Percentiles rank a stretch among this genome's conserved stretches.
Evolutionary conservation across 2,113 vertebrate genomes (phyloP).

Genomic region (Ia io): DNA sequence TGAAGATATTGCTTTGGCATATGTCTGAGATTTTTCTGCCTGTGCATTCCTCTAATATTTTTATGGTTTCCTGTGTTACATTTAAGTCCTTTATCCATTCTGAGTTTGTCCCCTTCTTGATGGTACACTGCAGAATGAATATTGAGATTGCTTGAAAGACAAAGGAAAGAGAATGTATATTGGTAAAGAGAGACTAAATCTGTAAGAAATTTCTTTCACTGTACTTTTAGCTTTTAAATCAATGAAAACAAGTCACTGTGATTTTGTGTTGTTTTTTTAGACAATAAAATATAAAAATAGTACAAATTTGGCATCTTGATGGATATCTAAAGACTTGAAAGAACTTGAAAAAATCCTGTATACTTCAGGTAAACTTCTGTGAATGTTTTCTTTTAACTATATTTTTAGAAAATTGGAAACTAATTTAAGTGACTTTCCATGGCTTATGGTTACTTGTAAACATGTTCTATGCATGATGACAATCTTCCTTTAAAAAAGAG

Average conservation of each 20-base stretch:
- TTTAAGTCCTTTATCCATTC: no score
- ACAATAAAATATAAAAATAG: neutral
- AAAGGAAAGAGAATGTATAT: neutral
- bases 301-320: neutral
- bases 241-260: neutral
- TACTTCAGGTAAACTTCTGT: neutral
- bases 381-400: conserved; percentile 22
- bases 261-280: neutral
- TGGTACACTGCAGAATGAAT: neutral
- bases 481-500: neutral
- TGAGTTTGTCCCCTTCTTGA: neutral
- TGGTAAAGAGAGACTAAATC: neutral
- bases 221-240: neutral
- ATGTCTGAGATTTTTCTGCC: no score
- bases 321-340: neutral
- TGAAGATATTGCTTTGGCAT: no score
- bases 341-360: conserved; percentile 24
- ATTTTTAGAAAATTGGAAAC: conserved; percentile 58
- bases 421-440: conserved; percentile 52
- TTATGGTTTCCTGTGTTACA: no score
- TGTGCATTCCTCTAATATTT: no score
- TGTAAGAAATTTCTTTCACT: neutral
- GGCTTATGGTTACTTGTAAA: conserved; percentile 26
- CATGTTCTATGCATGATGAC: conserved; percentile 49
- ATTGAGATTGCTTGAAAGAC: neutral